phyloP scores from a whole-genome alignment of 2,888 invertebrate genomes.

The Ptychoptera albimana region DNA sequence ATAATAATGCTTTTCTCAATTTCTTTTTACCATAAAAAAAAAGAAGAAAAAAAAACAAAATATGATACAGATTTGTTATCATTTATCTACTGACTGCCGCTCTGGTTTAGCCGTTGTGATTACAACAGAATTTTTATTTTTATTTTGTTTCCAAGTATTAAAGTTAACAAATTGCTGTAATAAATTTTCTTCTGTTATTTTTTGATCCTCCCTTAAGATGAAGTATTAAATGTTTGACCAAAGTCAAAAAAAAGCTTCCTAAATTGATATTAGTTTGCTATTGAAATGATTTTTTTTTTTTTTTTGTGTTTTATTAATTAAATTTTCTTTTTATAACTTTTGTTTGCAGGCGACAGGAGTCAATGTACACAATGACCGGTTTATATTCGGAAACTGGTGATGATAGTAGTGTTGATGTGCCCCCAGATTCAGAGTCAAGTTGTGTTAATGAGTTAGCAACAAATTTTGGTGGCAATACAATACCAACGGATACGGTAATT shows the following conservation, averaged over 20 bases:
- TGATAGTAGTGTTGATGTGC: slow-evolving; percentile 37
- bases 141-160: too few relatives aligned
- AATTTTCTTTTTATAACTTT: not conserved
- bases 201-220: slow-evolving; percentile 10
- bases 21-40: too few relatives aligned
- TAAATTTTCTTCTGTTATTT: not conserved
- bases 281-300: not conserved
- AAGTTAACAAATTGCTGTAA: too few relatives aligned
- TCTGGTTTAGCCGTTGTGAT: too few relatives aligned
- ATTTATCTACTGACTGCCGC: too few relatives aligned
- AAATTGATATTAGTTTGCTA: not conserved
- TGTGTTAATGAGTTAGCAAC: slow-evolving; percentile 9
- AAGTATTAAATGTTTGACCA: not conserved
- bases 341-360: slow-evolving; percentile 65
- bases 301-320: too few relatives aligned
- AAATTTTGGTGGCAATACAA: slow-evolving; percentile 7
- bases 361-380: slow-evolving; percentile 80
- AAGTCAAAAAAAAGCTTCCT: not conserved
- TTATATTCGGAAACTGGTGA: slow-evolving; percentile 59
- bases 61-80: too few relatives aligned
- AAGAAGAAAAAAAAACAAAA: too few relatives aligned
- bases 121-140: too few relatives aligned
- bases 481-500: slow-evolving; percentile 25
- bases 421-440: slow-evolving; percentile 32
- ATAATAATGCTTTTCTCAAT: too few relatives aligned